phyloP scores from a whole-genome alignment of 2,888 invertebrate genomes.

The Oasisia sp. region DNA sequence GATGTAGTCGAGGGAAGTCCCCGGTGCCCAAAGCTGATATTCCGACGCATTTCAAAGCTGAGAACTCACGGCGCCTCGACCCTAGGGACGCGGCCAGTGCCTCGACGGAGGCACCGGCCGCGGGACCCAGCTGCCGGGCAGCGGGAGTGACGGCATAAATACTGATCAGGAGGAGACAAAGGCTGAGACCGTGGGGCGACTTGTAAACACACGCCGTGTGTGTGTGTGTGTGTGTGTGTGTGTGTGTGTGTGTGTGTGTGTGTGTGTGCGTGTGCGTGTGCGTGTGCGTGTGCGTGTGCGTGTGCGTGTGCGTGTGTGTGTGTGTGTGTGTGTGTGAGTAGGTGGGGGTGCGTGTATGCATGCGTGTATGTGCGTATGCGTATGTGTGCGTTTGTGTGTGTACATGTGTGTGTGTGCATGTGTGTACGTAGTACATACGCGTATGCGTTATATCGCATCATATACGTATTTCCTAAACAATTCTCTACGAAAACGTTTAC shows the following conservation, averaged over 20 bases:
- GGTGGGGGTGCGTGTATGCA: no score
- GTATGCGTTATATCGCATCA: no score
- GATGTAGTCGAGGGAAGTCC: background rate
- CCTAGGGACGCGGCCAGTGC: background rate
- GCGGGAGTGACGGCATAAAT: background rate
- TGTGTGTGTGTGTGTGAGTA: no score
- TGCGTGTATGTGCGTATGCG: no score
- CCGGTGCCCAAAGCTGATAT: background rate
- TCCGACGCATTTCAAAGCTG: slow-evolving; percentile 3
- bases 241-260: background rate
- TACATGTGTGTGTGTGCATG: no score
- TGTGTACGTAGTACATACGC: no score
- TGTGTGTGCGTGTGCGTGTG: background rate
- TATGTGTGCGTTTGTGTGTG: no score
- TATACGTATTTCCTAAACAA: no score
- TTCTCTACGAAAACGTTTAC: no score
- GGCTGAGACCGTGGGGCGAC: background rate
- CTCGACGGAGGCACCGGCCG: background rate
- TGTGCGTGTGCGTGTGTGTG: no score
- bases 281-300: background rate
- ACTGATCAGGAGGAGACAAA: background rate
- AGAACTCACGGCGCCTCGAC: background rate
- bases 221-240: background rate
- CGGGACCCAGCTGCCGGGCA: background rate
- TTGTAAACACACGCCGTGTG: background rate